Percentiles rank a stretch among this genome's conserved stretches.
Conservation (phyloP, 1,140 invertebrate species). For the Drosophila azteca region DNA sequence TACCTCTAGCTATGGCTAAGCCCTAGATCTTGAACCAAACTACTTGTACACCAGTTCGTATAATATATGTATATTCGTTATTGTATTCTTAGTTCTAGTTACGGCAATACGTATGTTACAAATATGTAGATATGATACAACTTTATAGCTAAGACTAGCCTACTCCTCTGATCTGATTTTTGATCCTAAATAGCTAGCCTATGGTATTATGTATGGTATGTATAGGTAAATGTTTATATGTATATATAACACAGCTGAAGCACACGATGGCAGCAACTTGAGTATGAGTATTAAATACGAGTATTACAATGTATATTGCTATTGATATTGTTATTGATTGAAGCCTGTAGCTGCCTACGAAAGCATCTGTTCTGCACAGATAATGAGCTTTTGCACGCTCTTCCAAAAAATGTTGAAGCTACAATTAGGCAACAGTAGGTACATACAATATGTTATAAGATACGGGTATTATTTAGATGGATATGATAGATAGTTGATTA, state of each 20-base stretch:
- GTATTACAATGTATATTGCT: slow-evolving; percentile 11
- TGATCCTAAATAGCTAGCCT: slow-evolving; percentile 10
- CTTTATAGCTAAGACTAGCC: slow-evolving; percentile 27
- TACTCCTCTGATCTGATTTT: slow-evolving; percentile 7
- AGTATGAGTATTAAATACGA: slow-evolving; percentile 5
- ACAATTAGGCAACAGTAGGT: slow-evolving; percentile 30
- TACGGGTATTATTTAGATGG: slow-evolving; percentile 20
- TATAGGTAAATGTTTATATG: slow-evolving; percentile 1
- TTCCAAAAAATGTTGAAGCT: slow-evolving; percentile 8
- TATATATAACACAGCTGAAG: slow-evolving; percentile 34
- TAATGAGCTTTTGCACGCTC: neutral
- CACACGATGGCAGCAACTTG: slow-evolving; percentile 36
- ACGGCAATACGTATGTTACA: slow-evolving; percentile 19
- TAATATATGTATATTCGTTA: slow-evolving; percentile 4
- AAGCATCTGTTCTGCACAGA: slow-evolving; percentile 2
- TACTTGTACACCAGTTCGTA: slow-evolving; percentile 54
- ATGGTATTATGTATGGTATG: neutral
- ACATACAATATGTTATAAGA: slow-evolving; percentile 1
- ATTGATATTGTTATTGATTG: neutral
- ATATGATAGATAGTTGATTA: neutral
- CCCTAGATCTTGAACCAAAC: slow-evolving; percentile 60
- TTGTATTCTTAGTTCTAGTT: slow-evolving; percentile 20
- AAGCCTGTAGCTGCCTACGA: slow-evolving; percentile 1
- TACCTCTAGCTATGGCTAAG: slow-evolving; percentile 25
- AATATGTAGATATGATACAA: slow-evolving; percentile 22